phyloP scores from a whole-genome alignment of 2,113 vertebrate genomes.

The Vicugna pacos region DNA sequence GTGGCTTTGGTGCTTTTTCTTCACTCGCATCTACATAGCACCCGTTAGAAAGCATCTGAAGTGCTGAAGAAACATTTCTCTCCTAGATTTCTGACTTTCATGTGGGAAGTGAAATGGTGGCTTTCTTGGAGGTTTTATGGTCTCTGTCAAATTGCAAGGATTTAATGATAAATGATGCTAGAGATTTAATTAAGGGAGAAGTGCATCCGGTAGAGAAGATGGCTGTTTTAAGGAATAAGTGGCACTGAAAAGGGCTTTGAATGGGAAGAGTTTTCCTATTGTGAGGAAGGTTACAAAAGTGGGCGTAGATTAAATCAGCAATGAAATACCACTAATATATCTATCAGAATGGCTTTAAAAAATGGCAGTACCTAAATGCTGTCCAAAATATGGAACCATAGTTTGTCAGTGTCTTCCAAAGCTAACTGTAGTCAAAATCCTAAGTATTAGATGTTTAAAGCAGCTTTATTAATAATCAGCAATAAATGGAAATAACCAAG shows the following conservation, averaged over 20 bases:
- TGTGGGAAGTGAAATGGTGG: background rate
- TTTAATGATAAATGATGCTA: background rate
- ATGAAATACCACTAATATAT: background rate
- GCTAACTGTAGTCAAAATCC: background rate
- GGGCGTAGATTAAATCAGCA: background rate
- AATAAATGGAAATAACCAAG: background rate
- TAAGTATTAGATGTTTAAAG: background rate
- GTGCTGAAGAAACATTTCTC: background rate
- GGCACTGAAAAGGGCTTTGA: background rate
- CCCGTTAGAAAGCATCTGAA: background rate
- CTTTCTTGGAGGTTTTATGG: background rate
- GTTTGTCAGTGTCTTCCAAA: background rate
- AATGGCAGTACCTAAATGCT: background rate
- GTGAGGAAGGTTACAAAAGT: background rate
- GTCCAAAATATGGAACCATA: background rate
- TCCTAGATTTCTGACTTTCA: background rate
- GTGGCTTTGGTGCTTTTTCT: background rate
- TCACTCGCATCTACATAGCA: background rate
- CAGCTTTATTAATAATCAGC: background rate
- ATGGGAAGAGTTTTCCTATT: background rate
- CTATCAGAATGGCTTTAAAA: background rate
- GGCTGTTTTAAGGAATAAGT: background rate
- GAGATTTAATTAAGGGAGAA: background rate
- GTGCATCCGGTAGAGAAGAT: background rate
- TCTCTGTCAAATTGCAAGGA: background rate